phyloP scores from a whole-genome alignment of 2,113 vertebrate genomes.

The Mesembrinibis cayennensis region DNA sequence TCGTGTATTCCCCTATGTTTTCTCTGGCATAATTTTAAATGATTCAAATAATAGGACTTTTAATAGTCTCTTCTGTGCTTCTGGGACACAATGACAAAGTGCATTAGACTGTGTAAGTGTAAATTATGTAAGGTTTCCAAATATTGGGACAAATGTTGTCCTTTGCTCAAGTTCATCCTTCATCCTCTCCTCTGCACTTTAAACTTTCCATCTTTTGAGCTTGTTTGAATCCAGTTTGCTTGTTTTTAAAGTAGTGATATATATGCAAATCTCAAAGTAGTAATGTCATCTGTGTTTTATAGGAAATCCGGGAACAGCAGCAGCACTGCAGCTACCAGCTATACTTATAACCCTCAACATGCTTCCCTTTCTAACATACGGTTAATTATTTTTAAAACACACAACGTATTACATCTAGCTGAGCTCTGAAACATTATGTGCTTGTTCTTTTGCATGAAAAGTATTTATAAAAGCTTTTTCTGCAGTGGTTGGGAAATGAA shows the following conservation, averaged over 20 bases:
- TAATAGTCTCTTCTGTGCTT: neutral
- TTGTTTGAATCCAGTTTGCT: neutral
- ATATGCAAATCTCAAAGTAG: neutral
- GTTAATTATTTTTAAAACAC: conserved; percentile 5
- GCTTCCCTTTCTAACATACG: neutral
- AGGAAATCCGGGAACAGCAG: neutral
- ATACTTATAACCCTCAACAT: neutral
- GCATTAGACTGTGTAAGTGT: neutral
- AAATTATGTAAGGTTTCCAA: neutral
- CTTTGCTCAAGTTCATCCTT: neutral
- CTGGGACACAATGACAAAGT: neutral
- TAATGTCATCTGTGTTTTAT: neutral
- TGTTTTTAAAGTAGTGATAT: neutral
- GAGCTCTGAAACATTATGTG: neutral
- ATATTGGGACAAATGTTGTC: neutral
- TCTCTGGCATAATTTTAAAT: neutral
- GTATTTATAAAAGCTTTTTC: neutral
- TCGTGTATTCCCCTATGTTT: fast-evolving
- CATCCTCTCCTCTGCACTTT: neutral
- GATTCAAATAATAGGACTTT: neutral
- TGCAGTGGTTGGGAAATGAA: neutral
- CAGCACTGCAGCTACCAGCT: neutral
- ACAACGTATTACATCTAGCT: neutral
- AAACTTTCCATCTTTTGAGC: neutral
- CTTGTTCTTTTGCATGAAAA: neutral